A percentile compares a stretch with the other conserved stretches of the same genome.
Conservation (phyloP, 2,797 vertebrate genomes). For the Esox masquinongy region DNA sequence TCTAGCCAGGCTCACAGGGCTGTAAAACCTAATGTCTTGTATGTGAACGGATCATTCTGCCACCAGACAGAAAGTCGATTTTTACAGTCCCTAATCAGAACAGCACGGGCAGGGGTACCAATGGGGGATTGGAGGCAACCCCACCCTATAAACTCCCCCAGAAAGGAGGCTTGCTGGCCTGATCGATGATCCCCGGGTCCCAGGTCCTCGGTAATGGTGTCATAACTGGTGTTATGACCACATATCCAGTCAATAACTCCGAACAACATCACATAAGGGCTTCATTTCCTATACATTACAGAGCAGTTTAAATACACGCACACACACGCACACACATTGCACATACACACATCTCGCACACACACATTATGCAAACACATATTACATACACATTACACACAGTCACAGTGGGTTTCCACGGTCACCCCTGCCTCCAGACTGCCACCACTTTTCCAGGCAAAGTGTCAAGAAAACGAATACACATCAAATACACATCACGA, state of each 20-base stretch:
- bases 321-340: conserved; percentile 1
- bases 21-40: conserved; percentile 57
- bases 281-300: conserved; percentile 30
- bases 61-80: conserved; percentile 64
- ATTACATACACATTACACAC: not conserved
- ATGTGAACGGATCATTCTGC: conserved; percentile 57
- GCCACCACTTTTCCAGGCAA: not conserved
- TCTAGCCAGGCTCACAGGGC: conserved; percentile 41
- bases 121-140: conserved; percentile 8
- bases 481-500: too few species aligned
- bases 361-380: not conserved
- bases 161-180: conserved; percentile 25
- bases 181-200: conserved; percentile 38
- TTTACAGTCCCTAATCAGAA: conserved; percentile 66
- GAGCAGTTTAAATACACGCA: conserved; percentile 24
- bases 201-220: conserved; percentile 13
- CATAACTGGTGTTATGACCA: conserved; percentile 40
- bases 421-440: not conserved
- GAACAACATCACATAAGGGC: conserved; percentile 21
- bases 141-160: conserved; percentile 24
- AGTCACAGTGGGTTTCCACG: not conserved
- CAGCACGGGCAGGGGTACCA: conserved; percentile 15
- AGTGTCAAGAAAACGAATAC: conserved; percentile 1
- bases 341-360: conserved; percentile 6
- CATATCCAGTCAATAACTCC: conserved; percentile 39